Evolutionary conservation across 2,888 invertebrate species (phyloP).

Genomic region (Cryptops parisi): DNA sequence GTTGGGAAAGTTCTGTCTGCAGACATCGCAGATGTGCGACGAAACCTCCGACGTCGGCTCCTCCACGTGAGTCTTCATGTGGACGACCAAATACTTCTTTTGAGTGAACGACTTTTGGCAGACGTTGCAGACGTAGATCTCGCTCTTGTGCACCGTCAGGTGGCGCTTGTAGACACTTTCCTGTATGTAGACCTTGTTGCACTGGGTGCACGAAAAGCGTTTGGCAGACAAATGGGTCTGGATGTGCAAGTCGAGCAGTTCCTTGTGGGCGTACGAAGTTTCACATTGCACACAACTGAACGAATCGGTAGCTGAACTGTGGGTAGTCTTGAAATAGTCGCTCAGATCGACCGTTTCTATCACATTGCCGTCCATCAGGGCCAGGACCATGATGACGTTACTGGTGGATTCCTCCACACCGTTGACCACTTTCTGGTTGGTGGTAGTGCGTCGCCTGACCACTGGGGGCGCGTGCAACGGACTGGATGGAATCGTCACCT

Average conservation of each 20-base stretch:
- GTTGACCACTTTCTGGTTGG: background rate
- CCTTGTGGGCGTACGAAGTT: slow-evolving; percentile 2
- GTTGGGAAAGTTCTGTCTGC: background rate
- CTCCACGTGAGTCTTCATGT: slow-evolving; percentile 8
- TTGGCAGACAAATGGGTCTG: background rate
- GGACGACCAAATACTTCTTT: background rate
- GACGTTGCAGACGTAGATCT: slow-evolving; percentile 1
- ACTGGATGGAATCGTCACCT: background rate
- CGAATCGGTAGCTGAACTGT: background rate
- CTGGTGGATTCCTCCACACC: background rate
- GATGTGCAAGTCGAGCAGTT: slow-evolving; percentile 3
- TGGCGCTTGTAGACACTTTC: slow-evolving; percentile 1
- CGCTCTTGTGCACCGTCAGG: slow-evolving; percentile 1
- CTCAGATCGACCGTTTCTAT: slow-evolving; percentile 6
- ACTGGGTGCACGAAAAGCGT: background rate
- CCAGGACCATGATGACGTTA: background rate
- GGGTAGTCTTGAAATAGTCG: background rate
- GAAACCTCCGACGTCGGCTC: slow-evolving; percentile 6
- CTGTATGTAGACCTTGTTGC: slow-evolving; percentile 7
- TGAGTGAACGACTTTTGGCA: slow-evolving; percentile 6
- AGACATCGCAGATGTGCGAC: slow-evolving; percentile 2
- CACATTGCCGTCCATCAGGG: slow-evolving; percentile 6
- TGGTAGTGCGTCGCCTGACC: background rate
- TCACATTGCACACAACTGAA: slow-evolving; percentile 9
- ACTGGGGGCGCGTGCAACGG: background rate